Conservation (phyloP, 2,888 invertebrate genomes). For the Sycophila texana region DNA sequence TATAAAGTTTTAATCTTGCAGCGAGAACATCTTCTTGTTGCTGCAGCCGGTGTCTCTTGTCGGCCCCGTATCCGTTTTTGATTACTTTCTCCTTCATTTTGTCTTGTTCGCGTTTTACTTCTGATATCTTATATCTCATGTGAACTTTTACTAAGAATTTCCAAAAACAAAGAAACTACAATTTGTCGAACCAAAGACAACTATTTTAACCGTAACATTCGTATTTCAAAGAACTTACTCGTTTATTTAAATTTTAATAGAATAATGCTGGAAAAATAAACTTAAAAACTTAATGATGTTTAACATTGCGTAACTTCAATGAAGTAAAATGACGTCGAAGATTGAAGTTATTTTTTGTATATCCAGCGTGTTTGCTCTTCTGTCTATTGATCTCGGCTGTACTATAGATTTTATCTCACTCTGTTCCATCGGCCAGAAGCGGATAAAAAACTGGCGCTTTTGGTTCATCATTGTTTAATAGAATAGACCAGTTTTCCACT, state of each 20-base stretch:
- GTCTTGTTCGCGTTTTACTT: background rate
- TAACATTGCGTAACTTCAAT: no score
- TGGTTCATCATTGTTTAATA: conserved; percentile 24
- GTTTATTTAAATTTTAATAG: no score
- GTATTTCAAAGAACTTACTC: no score
- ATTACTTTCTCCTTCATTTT: conserved; percentile 15
- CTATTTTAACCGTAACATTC: no score
- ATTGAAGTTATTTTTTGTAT: conserved; percentile 9
- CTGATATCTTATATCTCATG: background rate
- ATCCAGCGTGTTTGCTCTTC: conserved; percentile 36
- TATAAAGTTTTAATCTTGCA: conserved; percentile 44
- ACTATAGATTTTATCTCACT: background rate
- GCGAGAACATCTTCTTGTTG: conserved; percentile 24
- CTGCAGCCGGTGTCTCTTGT: conserved; percentile 19
- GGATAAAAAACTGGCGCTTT: conserved; percentile 39
- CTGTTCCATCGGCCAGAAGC: background rate
- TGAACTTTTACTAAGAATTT: no score
- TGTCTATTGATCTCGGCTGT: conserved; percentile 43
- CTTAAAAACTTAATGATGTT: no score
- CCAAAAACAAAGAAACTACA: no score
- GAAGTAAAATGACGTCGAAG: background rate
- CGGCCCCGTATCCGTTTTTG: background rate
- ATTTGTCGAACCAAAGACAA: no score
- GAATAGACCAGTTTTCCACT: conserved; percentile 41
- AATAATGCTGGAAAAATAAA: no score